phyloP scores from a whole-genome alignment of 2,888 invertebrate species.

The Rhopalosiphum nymphaeae region DNA sequence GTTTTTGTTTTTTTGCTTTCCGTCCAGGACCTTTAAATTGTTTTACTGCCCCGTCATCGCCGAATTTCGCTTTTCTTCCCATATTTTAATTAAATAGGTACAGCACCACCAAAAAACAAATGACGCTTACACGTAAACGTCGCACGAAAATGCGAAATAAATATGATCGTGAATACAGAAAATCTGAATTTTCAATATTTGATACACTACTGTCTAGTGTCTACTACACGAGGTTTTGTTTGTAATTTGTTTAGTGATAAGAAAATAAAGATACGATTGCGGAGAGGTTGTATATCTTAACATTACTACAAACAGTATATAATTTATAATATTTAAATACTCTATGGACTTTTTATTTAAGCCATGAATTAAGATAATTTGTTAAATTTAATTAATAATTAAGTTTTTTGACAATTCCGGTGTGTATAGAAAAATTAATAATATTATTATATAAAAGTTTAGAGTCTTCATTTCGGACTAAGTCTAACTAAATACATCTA shows the following conservation, averaged over 20 bases:
- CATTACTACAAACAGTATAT: neutral
- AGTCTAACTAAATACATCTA: no score
- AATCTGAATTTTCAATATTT: neutral
- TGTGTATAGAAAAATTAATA: no score
- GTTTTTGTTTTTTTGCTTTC: constrained; percentile 88
- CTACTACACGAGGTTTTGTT: neutral
- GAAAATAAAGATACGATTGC: neutral
- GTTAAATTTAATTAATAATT: no score
- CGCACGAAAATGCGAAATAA: neutral
- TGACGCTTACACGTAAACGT: neutral
- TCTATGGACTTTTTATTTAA: no score
- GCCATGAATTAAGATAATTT: no score
- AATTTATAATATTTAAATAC: no score
- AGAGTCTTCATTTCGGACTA: no score
- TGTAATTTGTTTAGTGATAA: neutral
- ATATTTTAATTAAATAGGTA: constrained; percentile 72
- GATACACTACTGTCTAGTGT: neutral
- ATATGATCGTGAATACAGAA: neutral
- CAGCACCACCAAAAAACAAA: neutral
- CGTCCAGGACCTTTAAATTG: constrained; percentile 82
- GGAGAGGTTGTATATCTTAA: neutral
- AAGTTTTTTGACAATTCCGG: no score
- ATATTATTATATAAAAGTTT: no score
- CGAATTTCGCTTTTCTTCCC: constrained; percentile 89
- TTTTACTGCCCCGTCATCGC: constrained; percentile 78